Conservation (phyloP, 2,113 vertebrate genomes). For the Hypanus sabinus region DNA sequence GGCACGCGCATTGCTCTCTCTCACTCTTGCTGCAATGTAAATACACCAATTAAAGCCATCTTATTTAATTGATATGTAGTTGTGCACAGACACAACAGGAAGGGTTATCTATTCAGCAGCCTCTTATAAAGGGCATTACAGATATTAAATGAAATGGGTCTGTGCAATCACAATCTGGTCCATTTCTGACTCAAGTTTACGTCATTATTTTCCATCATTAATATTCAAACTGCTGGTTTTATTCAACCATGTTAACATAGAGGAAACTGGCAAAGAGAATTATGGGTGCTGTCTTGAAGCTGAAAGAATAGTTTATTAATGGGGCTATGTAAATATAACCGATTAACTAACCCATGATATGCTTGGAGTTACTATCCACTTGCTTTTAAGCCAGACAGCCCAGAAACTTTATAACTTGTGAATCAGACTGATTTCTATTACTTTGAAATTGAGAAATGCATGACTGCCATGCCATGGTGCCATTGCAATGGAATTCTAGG, state of each 20-base stretch:
- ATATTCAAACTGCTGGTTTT: neutral
- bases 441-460: neutral
- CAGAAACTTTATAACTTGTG: neutral
- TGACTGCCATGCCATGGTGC: neutral
- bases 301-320: conserved; percentile 14
- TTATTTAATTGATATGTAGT: too few relatives aligned
- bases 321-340: neutral
- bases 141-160: neutral
- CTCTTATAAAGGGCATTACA: neutral
- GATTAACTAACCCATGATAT: neutral
- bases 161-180: neutral
- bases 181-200: neutral
- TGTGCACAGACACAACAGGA: neutral
- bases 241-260: neutral
- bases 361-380: neutral
- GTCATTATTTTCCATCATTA: neutral
- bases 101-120: neutral
- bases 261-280: neutral
- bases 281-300: neutral
- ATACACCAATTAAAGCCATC: too few relatives aligned
- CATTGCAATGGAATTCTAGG: neutral
- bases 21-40: too few relatives aligned
- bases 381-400: neutral
- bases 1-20: too few relatives aligned
- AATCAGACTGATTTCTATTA: conserved; percentile 9